Percentiles rank a stretch among this genome's conserved stretches.
phyloP scores from a whole-genome alignment of 1,140 invertebrate species.

The Cotesia chilonis region DNA sequence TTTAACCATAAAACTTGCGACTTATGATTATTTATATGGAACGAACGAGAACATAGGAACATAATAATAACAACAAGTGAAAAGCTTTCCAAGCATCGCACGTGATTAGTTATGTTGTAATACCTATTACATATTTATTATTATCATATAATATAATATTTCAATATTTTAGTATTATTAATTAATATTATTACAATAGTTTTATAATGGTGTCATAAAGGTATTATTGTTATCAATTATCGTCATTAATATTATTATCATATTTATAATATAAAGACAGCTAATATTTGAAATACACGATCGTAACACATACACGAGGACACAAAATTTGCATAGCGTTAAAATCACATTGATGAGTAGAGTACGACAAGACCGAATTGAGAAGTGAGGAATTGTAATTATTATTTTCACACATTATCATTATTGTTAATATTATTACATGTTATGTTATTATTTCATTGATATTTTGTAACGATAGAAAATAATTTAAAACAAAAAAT shows the following conservation, averaged over 20 bases:
- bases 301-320: slow-evolving; percentile 61
- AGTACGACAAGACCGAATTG: slow-evolving; percentile 35
- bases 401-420: slow-evolving; percentile 29
- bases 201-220: slow-evolving; percentile 30
- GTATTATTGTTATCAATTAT: slow-evolving; percentile 30
- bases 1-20: slow-evolving; percentile 21
- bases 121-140: slow-evolving; percentile 34
- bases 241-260: slow-evolving; percentile 33
- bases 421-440: slow-evolving; percentile 19
- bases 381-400: slow-evolving; percentile 25
- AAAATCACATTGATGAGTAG: slow-evolving; percentile 64
- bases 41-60: slow-evolving; percentile 17
- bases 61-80: slow-evolving; percentile 37
- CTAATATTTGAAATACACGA: slow-evolving; percentile 38
- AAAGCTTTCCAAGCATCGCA: slow-evolving; percentile 41
- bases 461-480: slow-evolving; percentile 4
- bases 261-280: slow-evolving; percentile 33
- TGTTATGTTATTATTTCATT: not conserved
- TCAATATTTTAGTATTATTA: slow-evolving; percentile 35
- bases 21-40: slow-evolving; percentile 13
- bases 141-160: slow-evolving; percentile 30
- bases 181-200: slow-evolving; percentile 33
- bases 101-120: slow-evolving; percentile 37
- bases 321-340: slow-evolving; percentile 58
- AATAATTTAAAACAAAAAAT: slow-evolving; percentile 21